phyloP scores from a whole-genome alignment of 2,113 vertebrate species.

The Piprites chloris region DNA sequence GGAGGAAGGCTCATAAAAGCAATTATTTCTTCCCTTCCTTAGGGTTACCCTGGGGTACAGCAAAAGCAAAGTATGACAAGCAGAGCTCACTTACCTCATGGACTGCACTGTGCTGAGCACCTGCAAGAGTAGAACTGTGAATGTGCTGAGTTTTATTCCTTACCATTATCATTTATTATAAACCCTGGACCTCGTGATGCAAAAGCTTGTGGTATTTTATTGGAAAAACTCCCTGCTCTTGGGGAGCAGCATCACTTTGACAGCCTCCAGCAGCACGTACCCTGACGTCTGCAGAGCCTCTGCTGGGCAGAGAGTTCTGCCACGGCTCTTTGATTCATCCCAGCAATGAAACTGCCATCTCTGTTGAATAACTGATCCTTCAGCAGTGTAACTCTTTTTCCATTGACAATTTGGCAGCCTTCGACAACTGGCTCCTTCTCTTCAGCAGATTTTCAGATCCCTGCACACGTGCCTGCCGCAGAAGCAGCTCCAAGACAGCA shows the following conservation, averaged over 20 bases:
- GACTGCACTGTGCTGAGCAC: not conserved
- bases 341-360: slow-evolving; percentile 17
- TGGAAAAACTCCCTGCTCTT: not conserved
- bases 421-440: not conserved
- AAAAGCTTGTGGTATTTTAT: not conserved
- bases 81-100: not conserved
- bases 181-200: not conserved
- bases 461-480: not conserved
- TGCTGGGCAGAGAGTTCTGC: not conserved
- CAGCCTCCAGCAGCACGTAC: not conserved
- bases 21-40: not conserved
- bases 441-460: not conserved
- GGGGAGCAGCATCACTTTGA: accelerated
- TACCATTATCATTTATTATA: not conserved
- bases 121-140: not conserved
- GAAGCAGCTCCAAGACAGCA: not conserved
- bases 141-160: not conserved
- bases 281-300: not conserved
- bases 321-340: not conserved
- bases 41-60: not conserved
- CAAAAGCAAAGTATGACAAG: not conserved
- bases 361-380: slow-evolving; percentile 1
- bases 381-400: not conserved
- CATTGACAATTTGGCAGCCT: slow-evolving; percentile 19
- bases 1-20: not conserved